Conservation (phyloP, 1,140 invertebrate genomes). For the Brevipalpus yothersi region DNA sequence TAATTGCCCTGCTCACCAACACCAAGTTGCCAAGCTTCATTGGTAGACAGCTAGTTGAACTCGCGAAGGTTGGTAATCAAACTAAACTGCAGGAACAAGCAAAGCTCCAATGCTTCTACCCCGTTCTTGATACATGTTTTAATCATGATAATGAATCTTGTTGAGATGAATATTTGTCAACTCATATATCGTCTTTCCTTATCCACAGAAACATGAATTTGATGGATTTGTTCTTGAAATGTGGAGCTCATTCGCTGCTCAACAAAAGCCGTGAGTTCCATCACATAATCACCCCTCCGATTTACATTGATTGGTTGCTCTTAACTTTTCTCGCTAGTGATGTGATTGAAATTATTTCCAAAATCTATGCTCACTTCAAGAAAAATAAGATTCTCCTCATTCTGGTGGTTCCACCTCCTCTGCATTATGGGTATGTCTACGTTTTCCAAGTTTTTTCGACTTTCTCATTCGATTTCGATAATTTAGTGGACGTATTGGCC, state of each 20-base stretch:
- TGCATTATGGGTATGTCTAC: slow-evolving; percentile 30
- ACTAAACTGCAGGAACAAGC: too few species aligned
- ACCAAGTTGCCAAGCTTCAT: slow-evolving; percentile 4
- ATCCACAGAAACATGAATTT: slow-evolving; percentile 33
- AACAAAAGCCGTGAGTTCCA: slow-evolving; percentile 30
- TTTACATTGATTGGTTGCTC: background rate
- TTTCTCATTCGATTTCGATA: background rate
- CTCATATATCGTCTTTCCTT: background rate
- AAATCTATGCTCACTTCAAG: slow-evolving; percentile 24
- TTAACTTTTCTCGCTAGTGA: slow-evolving; percentile 17
- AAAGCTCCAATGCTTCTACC: too few species aligned
- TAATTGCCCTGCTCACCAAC: slow-evolving; percentile 7
- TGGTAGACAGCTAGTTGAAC: slow-evolving; percentile 8
- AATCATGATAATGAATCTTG: background rate
- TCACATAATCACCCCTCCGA: background rate
- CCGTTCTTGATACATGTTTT: background rate
- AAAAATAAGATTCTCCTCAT: slow-evolving; percentile 35
- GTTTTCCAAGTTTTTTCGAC: background rate
- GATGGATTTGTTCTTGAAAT: slow-evolving; percentile 68
- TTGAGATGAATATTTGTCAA: too few species aligned
- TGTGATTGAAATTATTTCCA: slow-evolving; percentile 22
- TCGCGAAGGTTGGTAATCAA: slow-evolving; percentile 10
- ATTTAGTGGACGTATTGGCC: slow-evolving; percentile 25
- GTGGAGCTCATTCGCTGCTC: slow-evolving; percentile 40
- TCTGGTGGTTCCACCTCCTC: slow-evolving; percentile 52